Evolutionary conservation across 2,888 invertebrate species (phyloP).

Genomic region (Alentia gelatinosa): DNA sequence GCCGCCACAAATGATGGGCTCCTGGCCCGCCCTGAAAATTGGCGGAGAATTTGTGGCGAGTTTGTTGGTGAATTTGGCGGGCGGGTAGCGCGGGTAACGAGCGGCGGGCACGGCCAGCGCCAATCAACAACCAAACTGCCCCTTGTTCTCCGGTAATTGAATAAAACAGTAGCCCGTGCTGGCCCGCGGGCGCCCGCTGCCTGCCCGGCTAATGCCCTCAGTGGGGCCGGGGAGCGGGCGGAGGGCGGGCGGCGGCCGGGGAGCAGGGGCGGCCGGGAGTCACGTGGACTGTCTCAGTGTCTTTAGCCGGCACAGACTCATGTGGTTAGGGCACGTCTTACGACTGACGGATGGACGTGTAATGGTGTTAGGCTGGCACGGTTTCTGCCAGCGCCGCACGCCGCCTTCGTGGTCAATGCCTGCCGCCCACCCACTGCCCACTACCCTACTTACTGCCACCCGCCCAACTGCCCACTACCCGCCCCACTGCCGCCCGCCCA

Average conservation of each 20-base stretch:
- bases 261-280: neutral
- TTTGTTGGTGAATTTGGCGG: neutral
- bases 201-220: neutral
- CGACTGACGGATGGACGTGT: neutral
- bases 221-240: neutral
- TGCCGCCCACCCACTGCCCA: too few relatives aligned
- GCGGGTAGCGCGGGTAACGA: conserved; percentile 8
- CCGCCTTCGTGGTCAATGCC: too few relatives aligned
- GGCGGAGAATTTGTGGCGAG: neutral
- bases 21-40: neutral
- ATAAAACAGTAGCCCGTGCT: neutral
- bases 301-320: neutral
- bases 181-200: neutral
- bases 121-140: neutral
- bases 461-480: too few relatives aligned
- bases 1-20: neutral
- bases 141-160: conserved; percentile 46
- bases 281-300: conserved; percentile 20
- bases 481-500: too few relatives aligned
- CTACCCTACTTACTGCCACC: too few relatives aligned
- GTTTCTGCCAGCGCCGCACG: too few relatives aligned
- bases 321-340: neutral
- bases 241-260: neutral
- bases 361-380: too few relatives aligned
- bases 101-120: neutral